Conservation (phyloP, 2,888 invertebrate species). For the Microplitis manilae region DNA sequence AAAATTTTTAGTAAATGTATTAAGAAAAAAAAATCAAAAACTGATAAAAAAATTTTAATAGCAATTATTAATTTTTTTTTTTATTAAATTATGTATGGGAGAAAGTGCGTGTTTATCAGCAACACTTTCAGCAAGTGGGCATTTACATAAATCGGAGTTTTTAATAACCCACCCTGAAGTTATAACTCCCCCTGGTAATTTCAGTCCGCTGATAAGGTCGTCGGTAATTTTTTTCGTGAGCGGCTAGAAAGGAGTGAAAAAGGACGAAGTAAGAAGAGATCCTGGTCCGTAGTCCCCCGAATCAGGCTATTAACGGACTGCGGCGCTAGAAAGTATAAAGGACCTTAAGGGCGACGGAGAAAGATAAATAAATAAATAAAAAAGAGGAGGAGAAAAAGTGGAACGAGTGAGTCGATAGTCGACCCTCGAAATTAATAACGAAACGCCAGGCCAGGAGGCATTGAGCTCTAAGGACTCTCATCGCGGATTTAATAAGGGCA, state of each 20-base stretch:
- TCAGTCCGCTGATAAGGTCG: no score
- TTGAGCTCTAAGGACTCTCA: slow-evolving; percentile 52
- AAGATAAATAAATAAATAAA: slow-evolving; percentile 19
- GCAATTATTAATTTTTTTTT: no score
- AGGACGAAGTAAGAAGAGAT: slow-evolving; percentile 1
- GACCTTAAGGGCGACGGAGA: neutral
- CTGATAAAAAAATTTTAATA: neutral
- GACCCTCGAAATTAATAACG: slow-evolving; percentile 61
- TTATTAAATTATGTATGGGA: no score
- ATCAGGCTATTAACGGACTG: slow-evolving; percentile 39
- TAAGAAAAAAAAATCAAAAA: neutral
- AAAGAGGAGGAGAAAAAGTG: slow-evolving; percentile 11
- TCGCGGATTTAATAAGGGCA: slow-evolving; percentile 60
- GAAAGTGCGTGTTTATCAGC: no score
- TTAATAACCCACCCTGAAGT: slow-evolving; percentile 16
- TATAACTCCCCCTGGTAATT: no score
- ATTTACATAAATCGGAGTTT: slow-evolving; percentile 11
- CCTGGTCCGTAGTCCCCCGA: slow-evolving; percentile 31
- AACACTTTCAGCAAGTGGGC: no score
- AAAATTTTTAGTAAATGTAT: neutral
- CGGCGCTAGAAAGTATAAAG: slow-evolving; percentile 2
- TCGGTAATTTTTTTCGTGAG: slow-evolving; percentile 38
- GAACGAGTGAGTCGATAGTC: slow-evolving; percentile 53
- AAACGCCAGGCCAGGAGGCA: slow-evolving; percentile 54
- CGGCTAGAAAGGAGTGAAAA: slow-evolving; percentile 20